These are phyloP conservation scores for Acanthisitta chloris DNA, from an alignment of 2,113 vertebrate species.

Conservation along the genomic window DNA sequence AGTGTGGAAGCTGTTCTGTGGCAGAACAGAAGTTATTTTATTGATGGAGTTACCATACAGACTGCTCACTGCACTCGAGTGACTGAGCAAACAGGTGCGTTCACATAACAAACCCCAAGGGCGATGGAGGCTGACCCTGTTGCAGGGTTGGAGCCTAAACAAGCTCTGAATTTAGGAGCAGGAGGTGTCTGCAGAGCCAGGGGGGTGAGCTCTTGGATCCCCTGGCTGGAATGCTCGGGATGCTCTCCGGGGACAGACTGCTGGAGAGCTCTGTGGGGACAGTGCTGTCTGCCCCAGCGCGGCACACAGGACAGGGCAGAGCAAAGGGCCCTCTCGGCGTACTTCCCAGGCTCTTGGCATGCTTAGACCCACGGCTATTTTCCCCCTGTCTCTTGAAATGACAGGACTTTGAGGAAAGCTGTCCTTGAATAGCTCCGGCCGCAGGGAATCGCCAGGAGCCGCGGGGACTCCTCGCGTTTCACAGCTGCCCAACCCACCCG, in stretches of 20 bases:
- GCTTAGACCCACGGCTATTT: neutral
- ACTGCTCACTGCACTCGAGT: neutral
- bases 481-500: accelerated
- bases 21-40: neutral
- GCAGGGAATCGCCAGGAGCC: neutral
- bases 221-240: accelerated
- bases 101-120: accelerated
- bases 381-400: neutral
- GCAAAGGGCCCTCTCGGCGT: neutral
- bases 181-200: accelerated
- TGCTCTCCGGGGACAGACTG: accelerated
- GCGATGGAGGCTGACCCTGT: accelerated
- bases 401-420: neutral
- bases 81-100: neutral
- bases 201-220: accelerated
- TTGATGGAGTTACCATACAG: accelerated
- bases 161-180: neutral
- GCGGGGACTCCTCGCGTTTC: neutral
- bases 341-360: neutral
- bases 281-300: neutral
- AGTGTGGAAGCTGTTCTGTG: neutral
- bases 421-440: neutral
- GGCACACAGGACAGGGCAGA: neutral
- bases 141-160: neutral
- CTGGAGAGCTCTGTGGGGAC: neutral